Base-by-base conservation (phyloP, 2,797 vertebrate genomes). In the Micromesistius poutassou region DNA sequence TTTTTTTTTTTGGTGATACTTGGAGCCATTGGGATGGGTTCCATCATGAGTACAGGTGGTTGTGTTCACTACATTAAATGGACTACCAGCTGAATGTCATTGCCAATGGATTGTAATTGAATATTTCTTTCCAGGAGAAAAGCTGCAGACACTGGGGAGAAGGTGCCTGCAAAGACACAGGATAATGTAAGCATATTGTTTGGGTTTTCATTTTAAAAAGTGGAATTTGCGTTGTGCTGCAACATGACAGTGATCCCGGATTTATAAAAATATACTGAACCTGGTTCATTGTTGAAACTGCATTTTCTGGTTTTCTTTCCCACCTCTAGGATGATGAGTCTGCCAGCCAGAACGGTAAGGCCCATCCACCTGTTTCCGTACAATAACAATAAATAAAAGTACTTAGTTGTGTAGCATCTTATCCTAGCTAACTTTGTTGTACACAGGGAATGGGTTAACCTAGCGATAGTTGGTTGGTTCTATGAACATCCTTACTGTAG, bases 241-340 rank as follows among this genome's bases (percentile, higher is more conserved):
- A 16, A n/a, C 22, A 8, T 55, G 50, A 71, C 30, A 30, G 25
- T 71, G 30, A 71, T 71, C n/a, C 4, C 8, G 30, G 30, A 38
- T 38, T 38, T 38, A 70, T 28, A 70, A 70, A 25, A 70, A 70
- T 2, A 70, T 8, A 68, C 33, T 6, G 1, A 68, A n/a, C 6
- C 22, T 28, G 25, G 14, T 16, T n/a, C 22, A 31, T 30, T 46
- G 73, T 31, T 74, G 84, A 89, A 74, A 87, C 83, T 78, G 22
- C 75, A 33, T 79, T 80, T 80, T 84, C 35, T 77, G n/a, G 77
- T 55, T 19, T 30, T 83, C 31, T 82, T 13, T 36, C 8, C 84
- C 66, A 86, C 75, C 79, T 85, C 79, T 91, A 97, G 95, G 96
- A 96, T 83, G 95, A 96, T 68, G 96, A 96, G 77, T 78, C 91